These are phyloP conservation scores for Nomada flava DNA, from an alignment of 2,888 invertebrate species.

Conservation along the genomic window DNA sequence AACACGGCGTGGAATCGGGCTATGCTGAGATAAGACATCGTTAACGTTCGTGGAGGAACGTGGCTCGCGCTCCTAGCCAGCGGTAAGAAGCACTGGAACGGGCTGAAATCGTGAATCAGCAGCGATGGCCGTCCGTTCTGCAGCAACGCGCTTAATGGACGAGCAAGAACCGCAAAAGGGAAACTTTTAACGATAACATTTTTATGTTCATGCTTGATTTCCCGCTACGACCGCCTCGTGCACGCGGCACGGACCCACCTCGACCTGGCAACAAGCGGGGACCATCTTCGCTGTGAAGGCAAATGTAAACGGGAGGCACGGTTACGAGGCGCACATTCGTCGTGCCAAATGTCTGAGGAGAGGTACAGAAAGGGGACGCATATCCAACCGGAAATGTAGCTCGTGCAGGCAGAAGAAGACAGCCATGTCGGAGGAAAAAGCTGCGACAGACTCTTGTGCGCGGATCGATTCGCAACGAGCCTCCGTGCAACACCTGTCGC, in stretches of 20 bases:
- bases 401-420: conserved; percentile 43
- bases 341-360: conserved; percentile 46
- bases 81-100: conserved; percentile 13
- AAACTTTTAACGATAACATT: conserved; percentile 33
- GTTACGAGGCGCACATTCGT: conserved; percentile 50
- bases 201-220: conserved; percentile 41
- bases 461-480: conserved; percentile 66
- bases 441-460: conserved; percentile 45
- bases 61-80: neutral
- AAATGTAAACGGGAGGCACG: conserved; percentile 9
- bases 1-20: conserved; percentile 4
- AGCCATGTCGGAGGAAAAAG: conserved; percentile 51
- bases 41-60: conserved; percentile 4
- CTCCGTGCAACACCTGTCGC: conserved; percentile 66
- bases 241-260: conserved; percentile 43
- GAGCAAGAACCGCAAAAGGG: conserved; percentile 28
- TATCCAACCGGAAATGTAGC: conserved; percentile 58
- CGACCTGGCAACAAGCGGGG: conserved; percentile 67
- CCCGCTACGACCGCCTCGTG: conserved; percentile 31
- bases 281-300: conserved; percentile 52
- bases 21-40: conserved; percentile 20
- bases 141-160: conserved; percentile 15
- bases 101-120: conserved; percentile 44
- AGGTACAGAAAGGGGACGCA: conserved; percentile 21
- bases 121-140: conserved; percentile 14